Percentiles rank a stretch among this genome's conserved stretches.
These are phyloP conservation scores for Eurystomus gularis DNA, from an alignment of 2,113 vertebrate genomes.

Conservation along the genomic window DNA sequence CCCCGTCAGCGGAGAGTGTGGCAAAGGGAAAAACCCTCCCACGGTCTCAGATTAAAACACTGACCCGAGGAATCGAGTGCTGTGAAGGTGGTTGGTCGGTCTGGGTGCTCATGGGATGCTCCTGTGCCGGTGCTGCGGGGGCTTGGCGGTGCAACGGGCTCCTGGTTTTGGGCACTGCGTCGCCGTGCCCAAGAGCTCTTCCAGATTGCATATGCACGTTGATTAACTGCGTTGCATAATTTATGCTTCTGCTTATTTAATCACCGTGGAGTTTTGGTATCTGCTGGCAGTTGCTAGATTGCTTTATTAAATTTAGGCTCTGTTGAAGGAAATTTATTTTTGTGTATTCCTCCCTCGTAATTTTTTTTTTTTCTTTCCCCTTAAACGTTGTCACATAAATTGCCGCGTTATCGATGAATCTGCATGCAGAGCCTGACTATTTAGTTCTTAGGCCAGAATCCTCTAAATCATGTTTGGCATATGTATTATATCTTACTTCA, in stretches of 20 bases:
- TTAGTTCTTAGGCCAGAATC: neutral
- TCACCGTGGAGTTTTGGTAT: neutral
- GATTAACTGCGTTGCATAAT: conserved; percentile 7
- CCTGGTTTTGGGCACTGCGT: fast-evolving
- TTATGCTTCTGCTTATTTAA: conserved; percentile 36
- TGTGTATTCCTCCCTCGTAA: conserved; percentile 37
- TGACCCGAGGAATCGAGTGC: fast-evolving
- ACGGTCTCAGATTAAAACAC: neutral
- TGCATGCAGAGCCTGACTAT: conserved; percentile 3
- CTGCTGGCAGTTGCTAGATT: conserved; percentile 43
- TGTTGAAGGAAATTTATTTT: conserved; percentile 55
- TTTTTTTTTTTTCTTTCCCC: neutral
- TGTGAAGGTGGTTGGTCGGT: neutral
- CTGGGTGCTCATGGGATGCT: neutral
- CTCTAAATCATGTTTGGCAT: conserved; percentile 46
- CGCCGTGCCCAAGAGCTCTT: neutral
- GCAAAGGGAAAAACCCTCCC: neutral
- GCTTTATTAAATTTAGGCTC: conserved; percentile 62
- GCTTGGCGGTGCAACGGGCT: neutral
- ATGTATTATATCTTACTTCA: conserved; percentile 56
- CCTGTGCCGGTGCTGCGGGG: fast-evolving
- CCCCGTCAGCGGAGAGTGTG: neutral
- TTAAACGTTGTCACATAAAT: conserved; percentile 56
- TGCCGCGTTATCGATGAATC: conserved; percentile 1
- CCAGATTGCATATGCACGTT: neutral